Conservation (phyloP, 2,113 vertebrate species). For the Brachirus orientalis region DNA sequence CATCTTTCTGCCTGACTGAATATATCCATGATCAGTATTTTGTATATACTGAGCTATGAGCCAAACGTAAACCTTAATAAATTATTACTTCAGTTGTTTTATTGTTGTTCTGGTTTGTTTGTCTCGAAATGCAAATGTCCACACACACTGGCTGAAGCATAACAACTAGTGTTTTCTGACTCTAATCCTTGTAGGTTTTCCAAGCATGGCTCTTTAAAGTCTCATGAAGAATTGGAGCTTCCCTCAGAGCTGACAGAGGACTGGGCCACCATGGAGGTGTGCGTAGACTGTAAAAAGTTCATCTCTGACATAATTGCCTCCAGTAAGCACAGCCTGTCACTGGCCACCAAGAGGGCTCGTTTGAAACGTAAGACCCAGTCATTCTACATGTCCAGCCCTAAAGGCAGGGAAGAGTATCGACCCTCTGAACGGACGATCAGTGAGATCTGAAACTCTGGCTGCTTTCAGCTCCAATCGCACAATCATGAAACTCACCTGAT, state of each 20-base stretch:
- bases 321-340: constrained; percentile 93
- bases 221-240: constrained; percentile 89
- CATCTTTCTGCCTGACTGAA: too few species aligned
- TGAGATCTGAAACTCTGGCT: constrained; percentile 86
- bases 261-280: constrained; percentile 98
- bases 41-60: too few species aligned
- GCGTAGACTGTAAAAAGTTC: constrained; percentile 98
- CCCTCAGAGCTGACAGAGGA: constrained; percentile 95
- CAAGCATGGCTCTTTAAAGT: constrained; percentile 75
- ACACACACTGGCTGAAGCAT: too few species aligned
- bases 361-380: constrained; percentile 97
- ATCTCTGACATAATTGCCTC: constrained; percentile 97
- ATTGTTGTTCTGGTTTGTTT: too few species aligned
- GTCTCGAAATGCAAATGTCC: too few species aligned
- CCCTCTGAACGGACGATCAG: constrained; percentile 96
- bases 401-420: constrained; percentile 88
- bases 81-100: too few species aligned
- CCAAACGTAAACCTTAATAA: too few species aligned
- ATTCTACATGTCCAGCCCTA: constrained; percentile 89
- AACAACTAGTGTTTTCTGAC: not conserved
- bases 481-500: constrained; percentile 27
- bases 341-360: constrained; percentile 94
- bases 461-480: constrained; percentile 43
- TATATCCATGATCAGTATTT: too few species aligned
- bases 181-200: constrained; percentile 77